phyloP scores from a whole-genome alignment of 2,797 vertebrate genomes.

The Falco concolor region DNA sequence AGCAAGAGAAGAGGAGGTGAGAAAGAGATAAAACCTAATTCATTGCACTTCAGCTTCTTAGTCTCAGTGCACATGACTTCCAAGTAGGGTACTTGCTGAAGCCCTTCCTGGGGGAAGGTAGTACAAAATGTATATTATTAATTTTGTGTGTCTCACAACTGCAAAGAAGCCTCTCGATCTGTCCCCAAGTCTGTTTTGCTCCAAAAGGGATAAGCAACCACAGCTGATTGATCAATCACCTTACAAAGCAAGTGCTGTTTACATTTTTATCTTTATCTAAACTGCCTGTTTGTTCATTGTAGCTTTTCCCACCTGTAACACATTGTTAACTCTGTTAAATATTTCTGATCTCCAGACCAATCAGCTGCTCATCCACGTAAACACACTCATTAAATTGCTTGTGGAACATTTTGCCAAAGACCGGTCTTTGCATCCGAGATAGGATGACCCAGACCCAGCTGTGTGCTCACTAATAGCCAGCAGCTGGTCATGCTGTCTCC shows the following conservation, averaged over 20 bases:
- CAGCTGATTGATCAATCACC: background rate
- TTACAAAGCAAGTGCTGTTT: background rate
- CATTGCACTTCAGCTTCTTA: background rate
- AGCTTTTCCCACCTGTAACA: background rate
- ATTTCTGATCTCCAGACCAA: conserved; percentile 2
- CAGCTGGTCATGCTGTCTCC: background rate
- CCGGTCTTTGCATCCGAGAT: background rate
- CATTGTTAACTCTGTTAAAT: background rate
- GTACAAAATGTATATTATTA: background rate
- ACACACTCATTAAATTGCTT: background rate
- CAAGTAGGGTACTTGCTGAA: background rate
- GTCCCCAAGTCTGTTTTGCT: background rate
- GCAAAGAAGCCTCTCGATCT: background rate
- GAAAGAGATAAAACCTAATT: background rate
- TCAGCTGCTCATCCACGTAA: background rate
- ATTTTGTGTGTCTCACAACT: background rate
- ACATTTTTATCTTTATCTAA: background rate
- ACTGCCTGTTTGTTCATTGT: background rate
- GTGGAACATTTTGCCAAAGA: background rate
- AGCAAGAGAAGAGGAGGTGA: background rate
- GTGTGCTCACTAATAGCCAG: background rate
- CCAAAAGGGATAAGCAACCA: background rate
- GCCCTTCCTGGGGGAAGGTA: background rate
- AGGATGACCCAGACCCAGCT: background rate
- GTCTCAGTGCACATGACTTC: background rate